Evolutionary conservation across 2,888 invertebrate genomes (phyloP).

Genomic region (Clitarchus hookeri): DNA sequence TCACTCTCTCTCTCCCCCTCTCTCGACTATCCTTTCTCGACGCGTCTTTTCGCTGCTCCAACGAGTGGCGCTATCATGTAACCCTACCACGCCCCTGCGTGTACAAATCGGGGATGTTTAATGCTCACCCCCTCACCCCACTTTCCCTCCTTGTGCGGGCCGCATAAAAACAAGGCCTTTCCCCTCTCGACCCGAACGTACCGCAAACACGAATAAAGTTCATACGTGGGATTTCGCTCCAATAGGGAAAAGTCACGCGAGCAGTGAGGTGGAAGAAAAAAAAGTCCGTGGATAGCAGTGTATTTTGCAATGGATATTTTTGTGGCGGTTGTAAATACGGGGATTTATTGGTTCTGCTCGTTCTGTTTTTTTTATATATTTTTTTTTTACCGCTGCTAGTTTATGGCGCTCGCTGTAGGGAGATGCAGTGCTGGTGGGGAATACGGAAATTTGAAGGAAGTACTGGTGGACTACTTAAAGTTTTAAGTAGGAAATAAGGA

Average conservation of each 20-base stretch:
- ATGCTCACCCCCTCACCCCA: neutral
- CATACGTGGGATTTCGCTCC: slow-evolving; percentile 1
- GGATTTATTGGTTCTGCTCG: neutral
- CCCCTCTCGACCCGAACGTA: neutral
- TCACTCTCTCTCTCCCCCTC: neutral
- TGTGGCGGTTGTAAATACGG: neutral
- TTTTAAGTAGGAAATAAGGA: no score
- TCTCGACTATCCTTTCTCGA: neutral
- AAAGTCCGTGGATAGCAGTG: neutral
- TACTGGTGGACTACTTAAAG: no score
- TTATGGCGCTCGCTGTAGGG: neutral
- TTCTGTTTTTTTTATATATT: no score
- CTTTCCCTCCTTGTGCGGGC: neutral
- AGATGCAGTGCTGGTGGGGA: neutral
- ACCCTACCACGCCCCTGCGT: neutral
- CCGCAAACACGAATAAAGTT: slow-evolving; percentile 8
- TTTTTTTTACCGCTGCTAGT: neutral
- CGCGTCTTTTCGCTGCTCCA: neutral
- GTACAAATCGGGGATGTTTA: neutral
- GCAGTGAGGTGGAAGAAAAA: neutral
- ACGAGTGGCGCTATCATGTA: neutral
- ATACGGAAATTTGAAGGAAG: no score
- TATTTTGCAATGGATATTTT: neutral
- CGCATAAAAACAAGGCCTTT: neutral
- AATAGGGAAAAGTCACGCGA: neutral